Evolutionary conservation across 1,140 invertebrate species (phyloP).

Genomic region (Caenorhabditis inopinata): DNA sequence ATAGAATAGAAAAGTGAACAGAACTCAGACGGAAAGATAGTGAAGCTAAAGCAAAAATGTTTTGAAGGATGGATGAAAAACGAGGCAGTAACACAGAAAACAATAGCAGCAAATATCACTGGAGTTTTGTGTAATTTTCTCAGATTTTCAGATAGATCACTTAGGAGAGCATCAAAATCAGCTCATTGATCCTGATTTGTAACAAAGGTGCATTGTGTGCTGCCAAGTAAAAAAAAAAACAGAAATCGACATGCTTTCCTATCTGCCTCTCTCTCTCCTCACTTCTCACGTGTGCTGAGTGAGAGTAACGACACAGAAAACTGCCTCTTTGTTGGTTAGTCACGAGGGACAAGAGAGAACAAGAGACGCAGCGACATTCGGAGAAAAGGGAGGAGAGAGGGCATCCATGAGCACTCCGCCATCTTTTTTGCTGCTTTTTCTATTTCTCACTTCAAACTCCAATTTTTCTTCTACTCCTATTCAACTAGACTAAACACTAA

Average conservation of each 20-base stretch:
- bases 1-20: not conserved
- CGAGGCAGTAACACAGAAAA: not conserved
- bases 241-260: not conserved
- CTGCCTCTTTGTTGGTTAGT: not conserved
- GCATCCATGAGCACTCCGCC: not conserved
- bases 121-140: not conserved
- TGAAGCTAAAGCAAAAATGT: not conserved
- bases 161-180: not conserved
- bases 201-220: not conserved
- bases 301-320: not conserved
- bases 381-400: not conserved
- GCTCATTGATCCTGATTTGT: too few relatives aligned
- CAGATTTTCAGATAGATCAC: not conserved
- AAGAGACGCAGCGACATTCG: not conserved
- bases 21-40: not conserved
- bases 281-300: constrained; percentile 24
- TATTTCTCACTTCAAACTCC: not conserved
- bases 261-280: not conserved
- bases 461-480: not conserved
- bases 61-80: not conserved
- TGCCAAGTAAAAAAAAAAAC: not conserved
- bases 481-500: not conserved
- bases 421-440: not conserved
- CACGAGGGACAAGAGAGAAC: not conserved
- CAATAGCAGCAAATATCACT: not conserved